phyloP scores from a whole-genome alignment of 2,888 invertebrate species.

The Lasius fuliginosus region DNA sequence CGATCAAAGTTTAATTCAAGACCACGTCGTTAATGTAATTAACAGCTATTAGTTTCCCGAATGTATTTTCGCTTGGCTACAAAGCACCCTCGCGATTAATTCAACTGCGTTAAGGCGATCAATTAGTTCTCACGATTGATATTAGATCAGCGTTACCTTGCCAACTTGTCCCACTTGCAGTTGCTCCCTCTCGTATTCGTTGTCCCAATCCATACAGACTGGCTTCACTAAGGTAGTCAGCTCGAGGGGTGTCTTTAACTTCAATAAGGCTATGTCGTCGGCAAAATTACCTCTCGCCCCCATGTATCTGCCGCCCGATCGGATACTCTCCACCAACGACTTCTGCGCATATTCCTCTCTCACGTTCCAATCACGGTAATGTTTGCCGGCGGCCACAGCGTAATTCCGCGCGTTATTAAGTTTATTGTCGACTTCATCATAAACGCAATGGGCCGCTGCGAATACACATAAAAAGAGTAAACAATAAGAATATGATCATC shows the following conservation, averaged over 20 bases:
- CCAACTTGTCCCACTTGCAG: slow-evolving; percentile 67
- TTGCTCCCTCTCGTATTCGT: slow-evolving; percentile 66
- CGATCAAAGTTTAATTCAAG: slow-evolving; percentile 8
- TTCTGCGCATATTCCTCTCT: slow-evolving; percentile 72
- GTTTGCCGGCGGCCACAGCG: slow-evolving; percentile 76
- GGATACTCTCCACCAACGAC: slow-evolving; percentile 64
- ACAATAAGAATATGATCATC: slow-evolving; percentile 8
- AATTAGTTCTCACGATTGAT: slow-evolving; percentile 55
- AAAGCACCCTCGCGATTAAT: slow-evolving; percentile 55
- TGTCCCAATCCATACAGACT: slow-evolving; percentile 76
- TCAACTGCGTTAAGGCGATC: slow-evolving; percentile 30
- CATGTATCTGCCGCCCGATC: slow-evolving; percentile 67
- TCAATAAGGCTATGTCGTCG: slow-evolving; percentile 74
- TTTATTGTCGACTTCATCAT: slow-evolving; percentile 69
- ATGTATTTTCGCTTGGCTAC: slow-evolving; percentile 25
- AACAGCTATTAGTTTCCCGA: slow-evolving; percentile 16
- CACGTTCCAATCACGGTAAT: slow-evolving; percentile 73
- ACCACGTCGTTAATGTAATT: slow-evolving; percentile 22
- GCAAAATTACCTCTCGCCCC: slow-evolving; percentile 74
- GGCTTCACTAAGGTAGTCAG: slow-evolving; percentile 71
- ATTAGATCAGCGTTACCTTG: slow-evolving; percentile 63
- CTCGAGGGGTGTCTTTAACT: slow-evolving; percentile 68
- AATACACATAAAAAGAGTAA: neutral
- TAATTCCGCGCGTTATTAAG: slow-evolving; percentile 61
- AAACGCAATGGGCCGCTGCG: slow-evolving; percentile 78